phyloP scores from a whole-genome alignment of 2,113 vertebrate species.

The Cinclus cinclus region DNA sequence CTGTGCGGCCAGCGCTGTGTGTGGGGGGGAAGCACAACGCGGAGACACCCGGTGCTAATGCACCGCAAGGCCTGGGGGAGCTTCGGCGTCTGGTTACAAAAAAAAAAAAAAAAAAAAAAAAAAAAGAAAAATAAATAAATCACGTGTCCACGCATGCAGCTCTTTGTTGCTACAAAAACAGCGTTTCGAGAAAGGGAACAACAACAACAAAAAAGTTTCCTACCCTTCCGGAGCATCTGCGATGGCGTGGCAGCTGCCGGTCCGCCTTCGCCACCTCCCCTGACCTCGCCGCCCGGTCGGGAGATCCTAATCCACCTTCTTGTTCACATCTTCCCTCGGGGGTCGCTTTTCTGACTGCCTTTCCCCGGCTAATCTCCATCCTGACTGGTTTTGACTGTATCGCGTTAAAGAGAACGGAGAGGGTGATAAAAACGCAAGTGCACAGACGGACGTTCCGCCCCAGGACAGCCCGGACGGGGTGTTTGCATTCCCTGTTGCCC shows the following conservation, averaged over 20 bases:
- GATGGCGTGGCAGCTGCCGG: neutral
- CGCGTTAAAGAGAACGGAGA: neutral
- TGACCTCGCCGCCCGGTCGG: accelerated
- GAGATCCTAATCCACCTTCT: neutral
- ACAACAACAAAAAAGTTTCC: neutral
- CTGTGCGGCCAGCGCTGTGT: accelerated
- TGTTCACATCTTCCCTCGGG: neutral
- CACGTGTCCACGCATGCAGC: neutral
- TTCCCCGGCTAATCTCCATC: neutral
- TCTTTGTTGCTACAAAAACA: neutral
- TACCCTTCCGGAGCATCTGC: neutral
- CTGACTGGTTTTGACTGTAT: neutral
- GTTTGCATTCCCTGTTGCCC: neutral
- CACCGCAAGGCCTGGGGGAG: neutral
- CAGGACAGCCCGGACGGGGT: accelerated
- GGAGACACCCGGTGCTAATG: accelerated
- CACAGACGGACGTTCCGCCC: accelerated
- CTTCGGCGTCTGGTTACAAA: neutral
- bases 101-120: no score
- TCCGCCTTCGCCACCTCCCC: neutral
- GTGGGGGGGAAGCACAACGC: accelerated
- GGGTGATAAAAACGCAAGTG: accelerated
- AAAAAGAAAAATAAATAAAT: no score
- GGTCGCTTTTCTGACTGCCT: neutral
- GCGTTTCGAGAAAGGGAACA: neutral